A percentile compares a stretch with the other conserved stretches of the same genome.
Evolutionary conservation across 2,113 vertebrate genomes (phyloP).

Genomic region (Rhipidura dahli): DNA sequence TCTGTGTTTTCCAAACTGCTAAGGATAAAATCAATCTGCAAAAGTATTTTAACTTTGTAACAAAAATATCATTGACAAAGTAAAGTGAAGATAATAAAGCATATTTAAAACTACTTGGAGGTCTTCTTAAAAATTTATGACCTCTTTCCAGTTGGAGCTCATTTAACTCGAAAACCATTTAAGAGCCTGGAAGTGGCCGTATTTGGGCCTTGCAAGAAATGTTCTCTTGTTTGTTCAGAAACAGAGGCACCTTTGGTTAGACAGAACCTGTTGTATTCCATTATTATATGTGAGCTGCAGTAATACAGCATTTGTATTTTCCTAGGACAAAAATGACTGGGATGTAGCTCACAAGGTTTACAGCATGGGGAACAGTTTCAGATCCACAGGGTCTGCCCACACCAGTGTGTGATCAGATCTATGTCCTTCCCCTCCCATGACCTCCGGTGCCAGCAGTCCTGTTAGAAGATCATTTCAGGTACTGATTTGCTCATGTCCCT

Average conservation of each 20-base stretch:
- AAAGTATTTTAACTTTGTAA: constrained; percentile 51
- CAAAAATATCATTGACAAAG: constrained; percentile 55
- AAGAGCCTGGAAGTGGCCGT: not conserved
- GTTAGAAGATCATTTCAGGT: not conserved
- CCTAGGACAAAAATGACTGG: not conserved
- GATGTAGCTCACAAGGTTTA: not conserved
- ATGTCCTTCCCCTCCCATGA: not conserved
- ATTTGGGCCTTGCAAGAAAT: not conserved
- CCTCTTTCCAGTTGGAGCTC: not conserved
- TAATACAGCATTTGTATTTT: not conserved
- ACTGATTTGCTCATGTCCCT: accelerated
- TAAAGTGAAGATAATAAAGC: constrained; percentile 54
- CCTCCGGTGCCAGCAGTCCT: not conserved
- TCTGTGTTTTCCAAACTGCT: not conserved
- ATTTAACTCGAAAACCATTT: constrained; percentile 35
- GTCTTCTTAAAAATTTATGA: constrained; percentile 44
- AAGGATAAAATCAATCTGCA: constrained; percentile 42
- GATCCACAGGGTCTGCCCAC: not conserved
- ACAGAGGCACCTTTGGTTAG: not conserved
- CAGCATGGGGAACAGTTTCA: not conserved
- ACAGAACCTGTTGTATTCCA: not conserved
- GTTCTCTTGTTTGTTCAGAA: not conserved
- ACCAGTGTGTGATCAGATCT: accelerated
- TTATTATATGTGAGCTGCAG: not conserved
- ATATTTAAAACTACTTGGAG: constrained; percentile 43